These are phyloP conservation scores for Prunella fulvescens DNA, from an alignment of 2,113 vertebrate genomes.

Conservation along the genomic window DNA sequence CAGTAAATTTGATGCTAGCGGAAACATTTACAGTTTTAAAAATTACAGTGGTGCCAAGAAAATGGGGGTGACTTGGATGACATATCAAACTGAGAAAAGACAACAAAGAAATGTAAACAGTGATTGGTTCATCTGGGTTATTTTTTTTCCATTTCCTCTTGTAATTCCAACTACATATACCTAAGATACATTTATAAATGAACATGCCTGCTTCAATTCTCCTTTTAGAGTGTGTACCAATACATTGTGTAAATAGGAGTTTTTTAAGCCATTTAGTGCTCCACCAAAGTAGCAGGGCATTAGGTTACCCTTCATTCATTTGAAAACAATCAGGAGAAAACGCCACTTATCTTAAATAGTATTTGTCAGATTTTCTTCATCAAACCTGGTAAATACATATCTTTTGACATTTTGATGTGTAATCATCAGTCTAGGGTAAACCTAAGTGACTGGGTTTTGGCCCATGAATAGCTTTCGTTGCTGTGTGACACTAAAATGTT, in stretches of 20 bases:
- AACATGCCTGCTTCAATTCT: constrained; percentile 12
- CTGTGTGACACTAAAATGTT: constrained; percentile 75
- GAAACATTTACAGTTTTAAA: neutral
- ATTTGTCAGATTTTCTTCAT: constrained; percentile 82
- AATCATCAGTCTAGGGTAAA: constrained; percentile 76
- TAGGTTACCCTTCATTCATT: constrained; percentile 77
- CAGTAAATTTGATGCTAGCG: neutral
- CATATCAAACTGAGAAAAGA: neutral
- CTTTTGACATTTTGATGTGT: constrained; percentile 81
- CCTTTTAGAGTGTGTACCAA: neutral
- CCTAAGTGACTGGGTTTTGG: constrained; percentile 78
- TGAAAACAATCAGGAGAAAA: constrained; percentile 80
- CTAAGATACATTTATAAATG: neutral
- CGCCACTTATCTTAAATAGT: constrained; percentile 79
- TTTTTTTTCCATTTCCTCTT: neutral
- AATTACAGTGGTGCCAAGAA: neutral
- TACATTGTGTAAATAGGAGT: constrained; percentile 64
- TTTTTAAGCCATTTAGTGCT: constrained; percentile 71
- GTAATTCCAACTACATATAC: neutral
- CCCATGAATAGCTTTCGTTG: constrained; percentile 76
- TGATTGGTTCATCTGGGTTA: neutral
- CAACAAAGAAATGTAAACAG: neutral
- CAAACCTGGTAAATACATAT: constrained; percentile 82
- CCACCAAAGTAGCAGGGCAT: constrained; percentile 69
- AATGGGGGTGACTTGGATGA: neutral